Conservation (phyloP, 2,888 invertebrate species). For the Nemotelus pantherinus region DNA sequence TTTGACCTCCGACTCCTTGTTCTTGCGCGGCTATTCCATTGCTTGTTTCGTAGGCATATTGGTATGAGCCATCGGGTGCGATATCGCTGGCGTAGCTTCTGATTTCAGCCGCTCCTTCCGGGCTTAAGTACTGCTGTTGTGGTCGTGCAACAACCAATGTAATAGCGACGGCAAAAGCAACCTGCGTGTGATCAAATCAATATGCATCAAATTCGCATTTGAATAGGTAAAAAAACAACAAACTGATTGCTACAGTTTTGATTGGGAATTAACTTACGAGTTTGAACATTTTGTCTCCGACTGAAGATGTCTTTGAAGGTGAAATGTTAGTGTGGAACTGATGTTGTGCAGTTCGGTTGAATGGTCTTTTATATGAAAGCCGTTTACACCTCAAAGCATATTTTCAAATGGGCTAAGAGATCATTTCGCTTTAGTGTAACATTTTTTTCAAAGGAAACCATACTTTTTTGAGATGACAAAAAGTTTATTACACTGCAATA, state of each 20-base stretch:
- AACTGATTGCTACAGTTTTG: background rate
- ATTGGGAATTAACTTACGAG: conserved; percentile 21
- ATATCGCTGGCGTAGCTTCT: conserved; percentile 57
- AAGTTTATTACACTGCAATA: too few species aligned
- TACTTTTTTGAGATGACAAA: too few species aligned
- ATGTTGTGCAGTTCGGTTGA: background rate
- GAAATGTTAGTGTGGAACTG: conserved; percentile 33
- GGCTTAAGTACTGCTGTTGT: conserved; percentile 11
- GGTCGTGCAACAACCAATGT: conserved; percentile 31
- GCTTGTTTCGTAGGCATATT: conserved; percentile 67
- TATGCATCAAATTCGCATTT: conserved; percentile 26
- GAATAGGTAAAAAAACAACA: background rate
- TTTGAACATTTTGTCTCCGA: conserved; percentile 27
- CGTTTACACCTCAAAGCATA: background rate
- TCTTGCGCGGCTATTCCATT: conserved; percentile 72
- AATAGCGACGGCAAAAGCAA: conserved; percentile 30
- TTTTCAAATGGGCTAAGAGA: background rate
- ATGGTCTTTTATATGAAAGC: conserved; percentile 21
- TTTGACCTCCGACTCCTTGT: conserved; percentile 65
- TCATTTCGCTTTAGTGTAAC: background rate
- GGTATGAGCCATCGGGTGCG: conserved; percentile 30
- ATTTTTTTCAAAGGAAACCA: too few species aligned
- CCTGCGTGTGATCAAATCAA: background rate
- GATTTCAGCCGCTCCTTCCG: conserved; percentile 58
- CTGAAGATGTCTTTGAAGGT: conserved; percentile 23